phyloP scores from a whole-genome alignment of 1,140 invertebrate species.

The Zeugodacus cucurbitae region DNA sequence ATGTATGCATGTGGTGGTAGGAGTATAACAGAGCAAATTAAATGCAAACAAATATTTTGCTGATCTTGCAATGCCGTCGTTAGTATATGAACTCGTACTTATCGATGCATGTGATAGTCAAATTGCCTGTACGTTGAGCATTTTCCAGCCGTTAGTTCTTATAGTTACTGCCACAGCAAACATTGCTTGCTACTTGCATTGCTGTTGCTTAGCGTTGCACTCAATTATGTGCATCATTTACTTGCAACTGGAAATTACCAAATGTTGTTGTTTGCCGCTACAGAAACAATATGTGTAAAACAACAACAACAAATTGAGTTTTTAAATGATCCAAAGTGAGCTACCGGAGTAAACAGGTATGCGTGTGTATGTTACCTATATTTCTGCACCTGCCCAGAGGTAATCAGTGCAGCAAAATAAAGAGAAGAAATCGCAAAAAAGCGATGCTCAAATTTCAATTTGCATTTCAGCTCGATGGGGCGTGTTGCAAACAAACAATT shows the following conservation, averaged over 20 bases:
- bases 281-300: neutral
- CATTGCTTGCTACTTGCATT: neutral
- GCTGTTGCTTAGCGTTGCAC: neutral
- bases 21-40: neutral
- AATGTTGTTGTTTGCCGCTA: slow-evolving; percentile 4
- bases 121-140: neutral
- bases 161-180: neutral
- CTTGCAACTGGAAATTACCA: slow-evolving; percentile 8
- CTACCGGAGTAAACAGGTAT: neutral
- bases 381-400: slow-evolving; percentile 9
- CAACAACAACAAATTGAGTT: neutral
- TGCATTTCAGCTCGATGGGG: slow-evolving; percentile 30
- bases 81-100: neutral
- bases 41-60: neutral
- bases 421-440: neutral
- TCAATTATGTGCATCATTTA: slow-evolving; percentile 35
- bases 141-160: slow-evolving; percentile 28
- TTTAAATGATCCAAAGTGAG: neutral
- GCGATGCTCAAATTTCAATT: slow-evolving; percentile 26
- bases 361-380: too few species aligned
- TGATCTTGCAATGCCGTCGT: neutral
- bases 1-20: too few species aligned
- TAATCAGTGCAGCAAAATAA: neutral
- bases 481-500: slow-evolving; percentile 35
- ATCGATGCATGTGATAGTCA: neutral